phyloP scores from a whole-genome alignment of 2,888 invertebrate genomes.

The Drosophila basisetae region DNA sequence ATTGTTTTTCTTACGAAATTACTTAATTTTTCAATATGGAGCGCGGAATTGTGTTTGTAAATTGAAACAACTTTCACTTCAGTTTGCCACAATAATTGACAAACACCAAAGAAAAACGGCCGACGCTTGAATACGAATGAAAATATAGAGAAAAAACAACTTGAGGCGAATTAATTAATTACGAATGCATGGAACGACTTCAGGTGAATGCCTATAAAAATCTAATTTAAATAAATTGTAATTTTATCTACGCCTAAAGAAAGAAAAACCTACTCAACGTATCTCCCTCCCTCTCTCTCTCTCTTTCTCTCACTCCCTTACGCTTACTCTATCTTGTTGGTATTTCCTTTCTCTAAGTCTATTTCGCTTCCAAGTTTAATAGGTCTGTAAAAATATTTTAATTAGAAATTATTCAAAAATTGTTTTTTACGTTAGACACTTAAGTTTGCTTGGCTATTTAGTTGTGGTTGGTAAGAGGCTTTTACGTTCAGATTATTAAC shows the following conservation, averaged over 20 bases:
- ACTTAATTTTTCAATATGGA: constrained; percentile 60
- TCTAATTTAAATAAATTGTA: constrained; percentile 75
- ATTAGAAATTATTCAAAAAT: constrained; percentile 75
- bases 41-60: constrained; percentile 45
- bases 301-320: background rate
- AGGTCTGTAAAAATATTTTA: constrained; percentile 65
- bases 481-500: constrained; percentile 7
- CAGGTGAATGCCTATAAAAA: constrained; percentile 72
- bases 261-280: constrained; percentile 33
- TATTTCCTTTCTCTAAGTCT: background rate
- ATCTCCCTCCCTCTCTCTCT: background rate
- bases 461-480: constrained; percentile 15
- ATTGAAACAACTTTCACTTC: constrained; percentile 74
- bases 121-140: constrained; percentile 43
- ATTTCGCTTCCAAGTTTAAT: constrained; percentile 32
- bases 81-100: constrained; percentile 68
- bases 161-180: constrained; percentile 82
- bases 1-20: constrained; percentile 48
- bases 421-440: constrained; percentile 46
- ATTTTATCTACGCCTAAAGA: constrained; percentile 65
- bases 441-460: constrained; percentile 28
- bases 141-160: constrained; percentile 48
- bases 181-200: constrained; percentile 74
- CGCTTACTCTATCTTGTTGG: background rate
- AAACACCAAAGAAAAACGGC: constrained; percentile 61